A percentile compares a stretch with the other conserved stretches of the same genome.
phyloP scores from a whole-genome alignment of 2,888 invertebrate genomes.

The Cosmia trapezina region DNA sequence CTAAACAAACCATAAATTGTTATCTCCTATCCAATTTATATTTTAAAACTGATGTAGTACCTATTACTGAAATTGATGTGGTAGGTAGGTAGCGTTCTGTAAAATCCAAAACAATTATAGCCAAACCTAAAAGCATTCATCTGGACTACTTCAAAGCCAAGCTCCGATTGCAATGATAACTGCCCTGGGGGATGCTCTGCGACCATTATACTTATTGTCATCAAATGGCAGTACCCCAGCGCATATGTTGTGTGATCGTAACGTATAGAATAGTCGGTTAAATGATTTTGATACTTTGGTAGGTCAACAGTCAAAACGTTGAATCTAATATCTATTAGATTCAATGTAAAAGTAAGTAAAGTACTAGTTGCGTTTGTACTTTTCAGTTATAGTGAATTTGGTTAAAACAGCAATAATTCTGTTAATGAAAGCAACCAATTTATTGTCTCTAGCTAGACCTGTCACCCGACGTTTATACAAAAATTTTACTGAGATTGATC shows the following conservation, averaged over 20 bases:
- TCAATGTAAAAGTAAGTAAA: too few relatives aligned
- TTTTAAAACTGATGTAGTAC: not conserved
- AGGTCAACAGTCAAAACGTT: not conserved
- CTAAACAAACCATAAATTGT: not conserved
- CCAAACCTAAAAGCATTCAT: constrained; percentile 39
- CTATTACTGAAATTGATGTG: not conserved
- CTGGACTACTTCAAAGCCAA: constrained; percentile 72
- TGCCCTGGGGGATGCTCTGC: constrained; percentile 70
- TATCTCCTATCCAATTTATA: not conserved
- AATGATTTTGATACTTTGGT: constrained; percentile 71
- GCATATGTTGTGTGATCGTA: constrained; percentile 83
- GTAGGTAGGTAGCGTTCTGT: not conserved
- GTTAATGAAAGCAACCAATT: not conserved
- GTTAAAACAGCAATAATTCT: not conserved
- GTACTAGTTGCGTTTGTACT: not conserved
- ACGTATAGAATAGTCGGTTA: constrained; percentile 27
- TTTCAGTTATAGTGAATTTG: not conserved
- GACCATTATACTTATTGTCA: constrained; percentile 82
- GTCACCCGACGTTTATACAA: not conserved
- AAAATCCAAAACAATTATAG: constrained; percentile 12
- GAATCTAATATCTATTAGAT: not conserved
- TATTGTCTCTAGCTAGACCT: too few relatives aligned
- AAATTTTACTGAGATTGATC: not conserved
- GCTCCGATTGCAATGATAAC: constrained; percentile 84
- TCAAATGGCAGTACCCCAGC: constrained; percentile 84